Conservation (phyloP, 2,113 vertebrate species). For the Astur gentilis region DNA sequence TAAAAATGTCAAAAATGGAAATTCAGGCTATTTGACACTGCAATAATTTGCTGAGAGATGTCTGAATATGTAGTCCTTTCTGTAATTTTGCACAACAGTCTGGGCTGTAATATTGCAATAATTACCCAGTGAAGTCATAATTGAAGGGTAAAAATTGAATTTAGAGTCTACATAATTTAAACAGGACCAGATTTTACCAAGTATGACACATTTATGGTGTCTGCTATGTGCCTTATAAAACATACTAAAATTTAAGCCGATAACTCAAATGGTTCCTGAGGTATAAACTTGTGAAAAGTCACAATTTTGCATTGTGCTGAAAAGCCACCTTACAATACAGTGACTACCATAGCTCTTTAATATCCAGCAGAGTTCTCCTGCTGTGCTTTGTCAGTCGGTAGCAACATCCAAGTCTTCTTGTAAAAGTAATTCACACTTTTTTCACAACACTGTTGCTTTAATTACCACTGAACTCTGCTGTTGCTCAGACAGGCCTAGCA, state of each 20-base stretch:
- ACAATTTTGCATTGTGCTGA: conserved; percentile 79
- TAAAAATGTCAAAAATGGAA: conserved; percentile 57
- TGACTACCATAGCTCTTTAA: conserved; percentile 76
- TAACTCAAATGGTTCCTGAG: conserved; percentile 74
- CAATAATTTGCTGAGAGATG: conserved; percentile 38
- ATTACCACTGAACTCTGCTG: conserved; percentile 81
- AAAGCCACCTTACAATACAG: conserved; percentile 75
- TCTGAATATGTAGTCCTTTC: neutral
- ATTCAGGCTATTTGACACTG: conserved; percentile 27
- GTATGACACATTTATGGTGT: conserved; percentile 53
- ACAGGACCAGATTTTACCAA: conserved; percentile 32
- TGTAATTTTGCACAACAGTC: conserved; percentile 40
- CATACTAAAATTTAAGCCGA: conserved; percentile 65
- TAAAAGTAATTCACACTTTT: conserved; percentile 91
- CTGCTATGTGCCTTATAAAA: conserved; percentile 10
- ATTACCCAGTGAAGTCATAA: conserved; percentile 55
- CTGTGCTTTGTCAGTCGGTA: conserved; percentile 81
- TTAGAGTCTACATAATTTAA: conserved; percentile 46
- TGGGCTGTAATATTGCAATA: conserved; percentile 54
- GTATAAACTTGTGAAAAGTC: conserved; percentile 81
- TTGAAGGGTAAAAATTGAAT: conserved; percentile 49
- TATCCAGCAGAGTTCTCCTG: conserved; percentile 80
- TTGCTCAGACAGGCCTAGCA: conserved; percentile 83
- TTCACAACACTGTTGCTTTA: conserved; percentile 84
- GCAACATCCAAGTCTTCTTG: conserved; percentile 78